Evolutionary conservation across 2,888 invertebrate species (phyloP), one percentile per base, ranked within the genome.

Genomic region (Megastigmus dorsalis): DNA sequence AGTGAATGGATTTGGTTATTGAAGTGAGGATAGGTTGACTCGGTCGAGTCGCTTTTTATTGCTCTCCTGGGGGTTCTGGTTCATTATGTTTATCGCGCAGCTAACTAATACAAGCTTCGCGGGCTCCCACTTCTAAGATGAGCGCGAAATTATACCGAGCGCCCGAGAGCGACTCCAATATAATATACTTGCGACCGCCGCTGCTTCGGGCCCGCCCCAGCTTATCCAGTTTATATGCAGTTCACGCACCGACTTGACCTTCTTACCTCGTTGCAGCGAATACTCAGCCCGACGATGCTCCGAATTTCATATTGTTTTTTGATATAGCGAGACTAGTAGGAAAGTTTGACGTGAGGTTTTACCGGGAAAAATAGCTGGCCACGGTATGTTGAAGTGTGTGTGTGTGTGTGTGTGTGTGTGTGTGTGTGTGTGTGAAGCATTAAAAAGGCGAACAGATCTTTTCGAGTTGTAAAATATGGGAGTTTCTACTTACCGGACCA

Each of bases 21-120:
- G 62, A 54, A 45, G 55, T 20, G n/a, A 59, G 41, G 9, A 6
- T 15, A 33, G 33, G 68, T 70, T 52, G 15, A 57, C 23, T n/a
- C 41, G 13, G 26, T 62, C 26, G 57, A 72, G 57, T 30, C 59
- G 77, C 75, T 82, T 82, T 80, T 80, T 79, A 79, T 81, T 80
- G 79, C 76, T 77, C 74, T 69, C 59, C 55, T 76, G 36, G 28
- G 55, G 55, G 20, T 66, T 59, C 26, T n/a, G 43, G 66, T 71
- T 78, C 55, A 74, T 76, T 78, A 76, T 79, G 70, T 79, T 79
- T 75, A 76, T 74, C 75, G 66, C 55, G 69, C 43, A 45, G 23
- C 71, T 60, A 72, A 76, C 74, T 62, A 73, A 70, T 69, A 74
- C 48, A 43, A 63, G 41, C 52, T 9, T 38, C n/a, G 33, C n/a